Percentiles rank a stretch among this genome's conserved stretches.
phyloP scores from a whole-genome alignment of 2,113 vertebrate species.

The Eira barbara region DNA sequence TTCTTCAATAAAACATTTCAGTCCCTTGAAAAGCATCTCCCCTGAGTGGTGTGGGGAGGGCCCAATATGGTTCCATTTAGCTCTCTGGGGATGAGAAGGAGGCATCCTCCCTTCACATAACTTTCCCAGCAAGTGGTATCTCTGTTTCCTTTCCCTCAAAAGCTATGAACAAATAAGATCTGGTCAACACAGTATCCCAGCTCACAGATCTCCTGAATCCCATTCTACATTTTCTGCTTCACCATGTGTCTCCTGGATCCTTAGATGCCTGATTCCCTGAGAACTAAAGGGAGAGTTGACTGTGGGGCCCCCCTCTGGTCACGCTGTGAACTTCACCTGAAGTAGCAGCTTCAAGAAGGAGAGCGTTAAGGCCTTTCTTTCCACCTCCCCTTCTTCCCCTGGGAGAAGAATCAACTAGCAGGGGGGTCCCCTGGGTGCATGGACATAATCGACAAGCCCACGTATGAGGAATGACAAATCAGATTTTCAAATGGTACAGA shows the following conservation, averaged over 20 bases:
- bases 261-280: background rate
- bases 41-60: background rate
- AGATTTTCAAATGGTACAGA: background rate
- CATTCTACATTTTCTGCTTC: background rate
- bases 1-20: slow-evolving; percentile 66
- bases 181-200: background rate
- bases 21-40: slow-evolving; percentile 62
- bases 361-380: background rate
- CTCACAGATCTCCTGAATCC: background rate
- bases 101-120: slow-evolving; percentile 56
- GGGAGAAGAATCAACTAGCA: background rate
- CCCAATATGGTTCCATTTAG: slow-evolving; percentile 69
- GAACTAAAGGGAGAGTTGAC: background rate
- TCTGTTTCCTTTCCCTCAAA: slow-evolving; percentile 51
- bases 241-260: background rate
- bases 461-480: background rate
- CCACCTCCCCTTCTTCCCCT: background rate
- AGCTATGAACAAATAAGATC: slow-evolving; percentile 46
- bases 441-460: background rate
- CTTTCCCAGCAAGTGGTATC: slow-evolving; percentile 68
- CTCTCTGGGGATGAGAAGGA: slow-evolving; percentile 43
- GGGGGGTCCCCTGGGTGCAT: background rate
- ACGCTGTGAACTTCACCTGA: background rate
- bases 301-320: slow-evolving; percentile 12
- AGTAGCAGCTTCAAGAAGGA: background rate